These are phyloP conservation scores for Centropus unirufus DNA, from an alignment of 2,113 vertebrate genomes.

Conservation along the genomic window DNA sequence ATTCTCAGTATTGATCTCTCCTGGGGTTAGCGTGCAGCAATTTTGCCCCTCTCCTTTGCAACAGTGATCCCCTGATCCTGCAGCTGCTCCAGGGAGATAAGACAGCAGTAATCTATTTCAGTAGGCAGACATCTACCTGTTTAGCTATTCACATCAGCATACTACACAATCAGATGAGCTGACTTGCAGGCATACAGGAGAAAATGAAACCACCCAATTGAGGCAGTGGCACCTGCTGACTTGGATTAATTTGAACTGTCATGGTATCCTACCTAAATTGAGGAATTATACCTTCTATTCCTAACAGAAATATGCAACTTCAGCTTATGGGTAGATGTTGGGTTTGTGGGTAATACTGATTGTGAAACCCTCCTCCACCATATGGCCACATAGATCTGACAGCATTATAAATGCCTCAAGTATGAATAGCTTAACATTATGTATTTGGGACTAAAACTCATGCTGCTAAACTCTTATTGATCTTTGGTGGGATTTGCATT, in stretches of 20 bases:
- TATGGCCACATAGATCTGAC: neutral
- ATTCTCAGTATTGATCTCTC: neutral
- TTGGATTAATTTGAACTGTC: neutral
- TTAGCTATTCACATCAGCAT: neutral
- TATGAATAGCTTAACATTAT: neutral
- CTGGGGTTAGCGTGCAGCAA: neutral
- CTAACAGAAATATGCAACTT: neutral
- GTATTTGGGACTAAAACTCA: neutral
- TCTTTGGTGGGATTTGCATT: neutral
- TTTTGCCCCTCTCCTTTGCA: neutral
- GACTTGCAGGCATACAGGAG: neutral
- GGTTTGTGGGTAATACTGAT: neutral
- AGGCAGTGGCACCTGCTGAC: neutral
- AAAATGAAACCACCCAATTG: neutral
- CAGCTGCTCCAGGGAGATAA: neutral
- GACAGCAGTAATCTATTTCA: neutral
- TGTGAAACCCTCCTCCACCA: neutral
- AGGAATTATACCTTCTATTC: neutral
- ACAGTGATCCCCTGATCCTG: neutral
- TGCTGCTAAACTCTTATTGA: neutral
- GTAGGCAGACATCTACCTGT: neutral
- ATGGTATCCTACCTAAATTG: neutral
- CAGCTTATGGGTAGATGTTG: neutral
- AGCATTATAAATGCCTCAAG: neutral
- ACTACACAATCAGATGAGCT: neutral